Base-by-base conservation (phyloP, 1,140 invertebrate species). In the Drosophila ananassae region DNA sequence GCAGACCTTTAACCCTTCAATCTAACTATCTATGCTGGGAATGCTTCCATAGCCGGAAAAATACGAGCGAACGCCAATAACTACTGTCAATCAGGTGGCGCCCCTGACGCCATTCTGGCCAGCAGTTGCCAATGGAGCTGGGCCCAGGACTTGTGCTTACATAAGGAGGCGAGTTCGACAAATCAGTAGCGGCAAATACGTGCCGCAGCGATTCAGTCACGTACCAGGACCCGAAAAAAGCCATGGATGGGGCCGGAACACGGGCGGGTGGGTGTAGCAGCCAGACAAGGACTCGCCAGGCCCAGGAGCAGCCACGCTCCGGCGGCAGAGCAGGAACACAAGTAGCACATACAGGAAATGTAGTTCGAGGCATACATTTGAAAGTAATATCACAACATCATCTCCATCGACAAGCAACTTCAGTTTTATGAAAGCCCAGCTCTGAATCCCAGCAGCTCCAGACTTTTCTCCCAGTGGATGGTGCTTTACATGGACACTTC, bases 191-290 rank as follows among this genome's bases (percentile, higher is more conserved):
- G 57, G 60, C 73, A 90, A 90, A 90, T 87, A 90, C 85, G 69
- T 77, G 72, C 58, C 63, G 68, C 77, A 66, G 69, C 72, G 72
- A 64, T 82, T 79, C 66, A 77, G 81, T 79, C 85, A 90, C 85
- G 85, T 90, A 71, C 80, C 61, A 76, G 54, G 58, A 73, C 56
- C 13, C 8, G 64, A 67, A 56, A 60, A 60, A 75, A 41, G 4
- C 3, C 13, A 53, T 17, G 30, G 8, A 22, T 8, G 28, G 6
- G 30, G 8, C 28, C n/a, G 24, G 21, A 3, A 39, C 10, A 3
- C 17, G 17, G 17, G 37, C 24, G 32, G 7, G 30, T 46, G 25
- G 37, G 37, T 25, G 9, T 67, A 59, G 32, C 66, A 78, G 47
- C 57, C 77, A 73, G 72, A 75, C 73, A 89, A 71, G 71, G 84